These are phyloP conservation scores for Anableps anableps DNA, from an alignment of 2,797 vertebrate genomes.

Conservation along the genomic window DNA sequence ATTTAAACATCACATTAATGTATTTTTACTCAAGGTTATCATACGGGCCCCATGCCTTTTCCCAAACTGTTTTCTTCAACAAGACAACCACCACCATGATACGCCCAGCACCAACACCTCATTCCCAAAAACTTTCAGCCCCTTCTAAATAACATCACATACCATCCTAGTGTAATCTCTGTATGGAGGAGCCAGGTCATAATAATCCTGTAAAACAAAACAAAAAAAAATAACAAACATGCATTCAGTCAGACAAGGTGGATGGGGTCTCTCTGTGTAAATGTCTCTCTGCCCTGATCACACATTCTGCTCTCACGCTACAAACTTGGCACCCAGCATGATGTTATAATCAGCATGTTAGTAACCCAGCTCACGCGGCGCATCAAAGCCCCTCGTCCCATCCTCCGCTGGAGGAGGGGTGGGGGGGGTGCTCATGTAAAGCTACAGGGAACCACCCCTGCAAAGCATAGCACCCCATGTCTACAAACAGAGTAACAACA, in stretches of 20 bases:
- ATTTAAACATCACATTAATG: neutral
- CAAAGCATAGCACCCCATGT: slow-evolving; percentile 47
- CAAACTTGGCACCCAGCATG: slow-evolving; percentile 57
- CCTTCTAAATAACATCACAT: slow-evolving; percentile 55
- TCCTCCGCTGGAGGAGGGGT: slow-evolving; percentile 31
- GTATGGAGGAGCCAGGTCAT: slow-evolving; percentile 68
- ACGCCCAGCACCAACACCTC: slow-evolving; percentile 50
- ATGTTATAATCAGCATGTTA: slow-evolving; percentile 58
- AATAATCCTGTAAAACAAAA: slow-evolving; percentile 70
- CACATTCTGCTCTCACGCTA: slow-evolving; percentile 54
- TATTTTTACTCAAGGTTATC: neutral
- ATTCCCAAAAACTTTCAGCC: slow-evolving; percentile 29
- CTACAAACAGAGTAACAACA: slow-evolving; percentile 60
- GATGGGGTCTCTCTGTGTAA: slow-evolving; percentile 14
- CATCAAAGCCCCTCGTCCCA: slow-evolving; percentile 66
- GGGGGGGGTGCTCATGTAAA: slow-evolving; percentile 30
- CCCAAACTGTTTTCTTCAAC: neutral
- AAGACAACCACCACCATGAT: slow-evolving; percentile 43
- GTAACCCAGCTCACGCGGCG: slow-evolving; percentile 63
- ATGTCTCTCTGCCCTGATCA: slow-evolving; percentile 45
- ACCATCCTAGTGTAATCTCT: slow-evolving; percentile 73
- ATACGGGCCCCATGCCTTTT: neutral
- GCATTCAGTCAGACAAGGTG: slow-evolving; percentile 38
- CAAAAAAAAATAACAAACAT: slow-evolving; percentile 50
- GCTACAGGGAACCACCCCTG: slow-evolving; percentile 64